Evolutionary conservation across 2,797 vertebrate genomes (phyloP), one percentile per base, ranked within the genome.

Genomic region (Myripristis jacobus): DNA sequence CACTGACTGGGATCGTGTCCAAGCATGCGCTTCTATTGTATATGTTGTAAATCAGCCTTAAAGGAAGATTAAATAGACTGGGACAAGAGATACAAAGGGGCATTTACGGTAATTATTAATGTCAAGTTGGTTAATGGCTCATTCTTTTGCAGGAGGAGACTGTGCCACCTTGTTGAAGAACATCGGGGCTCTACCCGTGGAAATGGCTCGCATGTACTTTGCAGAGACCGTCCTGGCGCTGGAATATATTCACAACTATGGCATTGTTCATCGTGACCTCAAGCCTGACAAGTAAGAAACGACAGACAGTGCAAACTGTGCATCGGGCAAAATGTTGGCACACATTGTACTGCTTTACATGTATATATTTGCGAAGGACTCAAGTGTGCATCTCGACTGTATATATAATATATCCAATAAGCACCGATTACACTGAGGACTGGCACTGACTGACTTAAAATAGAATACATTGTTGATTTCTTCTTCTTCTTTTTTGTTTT

Each of bases 161-260:
- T 97, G 96, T 11, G 96, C 96, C 25, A 96, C 96, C 0, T 89
- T 97, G 75, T 90, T 97, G 83, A 97, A 97, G 92, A 96, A 96
- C 86, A 97, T 97, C 0, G 96, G 96, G 15, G 95, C 96, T 0
- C 90, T 97, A 75, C 96, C 96, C 0, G 94, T 97, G 85, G 96
- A 97, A 69, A 95, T 97, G 94, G 95, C 95, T 0, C 95, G 96
- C n/a, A 94, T 97, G 93, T 97, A 97, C 90, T 97, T 97, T 0
- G 96, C 96, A 10, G 96, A 97, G 89, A 97, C 96, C 0, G 94
- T 97, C 22, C 92, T 97, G 1, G 96, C 96, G 0, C 89, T 97
- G 0, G 96, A 97, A 80, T 97, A 97, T 67, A 87, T 97, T 19
- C 96, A 97, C 88, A 97, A 97, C 86, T 97, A 97, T 0, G 96